Conservation (phyloP, 2,797 vertebrate genomes). For the Okamejei kenojei region DNA sequence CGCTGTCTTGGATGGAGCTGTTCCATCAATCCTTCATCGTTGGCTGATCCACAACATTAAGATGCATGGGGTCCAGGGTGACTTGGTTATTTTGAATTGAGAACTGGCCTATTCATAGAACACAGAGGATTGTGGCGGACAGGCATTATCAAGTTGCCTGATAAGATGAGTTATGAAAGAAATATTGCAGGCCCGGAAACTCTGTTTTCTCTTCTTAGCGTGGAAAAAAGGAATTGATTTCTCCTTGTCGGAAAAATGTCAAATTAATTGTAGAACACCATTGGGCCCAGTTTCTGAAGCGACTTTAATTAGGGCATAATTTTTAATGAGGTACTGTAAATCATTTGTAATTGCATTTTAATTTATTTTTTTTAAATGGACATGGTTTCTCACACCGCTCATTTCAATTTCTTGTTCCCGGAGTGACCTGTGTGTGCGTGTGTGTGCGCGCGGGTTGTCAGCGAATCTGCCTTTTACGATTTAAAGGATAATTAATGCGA, state of each 20-base stretch:
- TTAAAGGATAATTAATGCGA: conserved; percentile 34
- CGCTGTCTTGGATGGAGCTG: too few species aligned
- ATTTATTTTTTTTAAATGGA: neutral
- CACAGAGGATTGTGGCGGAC: too few species aligned
- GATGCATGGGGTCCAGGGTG: too few species aligned
- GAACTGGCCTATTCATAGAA: too few species aligned
- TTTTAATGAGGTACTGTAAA: conserved; percentile 38
- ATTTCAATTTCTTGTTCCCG: neutral
- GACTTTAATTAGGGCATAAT: conserved; percentile 36
- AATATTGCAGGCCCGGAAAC: neutral
- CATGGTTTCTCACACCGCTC: neutral
- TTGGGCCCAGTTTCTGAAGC: conserved; percentile 9
- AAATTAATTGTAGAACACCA: conserved; percentile 33
- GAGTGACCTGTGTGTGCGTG: neutral
- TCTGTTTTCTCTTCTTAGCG: neutral
- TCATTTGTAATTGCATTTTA: conserved; percentile 37
- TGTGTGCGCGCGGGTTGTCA: neutral
- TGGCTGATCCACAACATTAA: too few species aligned
- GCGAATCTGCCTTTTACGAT: neutral
- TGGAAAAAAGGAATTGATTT: conserved; percentile 20
- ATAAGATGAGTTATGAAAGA: neutral
- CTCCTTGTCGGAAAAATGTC: conserved; percentile 32
- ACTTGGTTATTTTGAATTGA: too few species aligned
- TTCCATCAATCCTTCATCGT: too few species aligned
- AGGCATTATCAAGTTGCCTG: too few species aligned